phyloP scores from a whole-genome alignment of 2,888 invertebrate species.

The Lasioglossum leucozonium region DNA sequence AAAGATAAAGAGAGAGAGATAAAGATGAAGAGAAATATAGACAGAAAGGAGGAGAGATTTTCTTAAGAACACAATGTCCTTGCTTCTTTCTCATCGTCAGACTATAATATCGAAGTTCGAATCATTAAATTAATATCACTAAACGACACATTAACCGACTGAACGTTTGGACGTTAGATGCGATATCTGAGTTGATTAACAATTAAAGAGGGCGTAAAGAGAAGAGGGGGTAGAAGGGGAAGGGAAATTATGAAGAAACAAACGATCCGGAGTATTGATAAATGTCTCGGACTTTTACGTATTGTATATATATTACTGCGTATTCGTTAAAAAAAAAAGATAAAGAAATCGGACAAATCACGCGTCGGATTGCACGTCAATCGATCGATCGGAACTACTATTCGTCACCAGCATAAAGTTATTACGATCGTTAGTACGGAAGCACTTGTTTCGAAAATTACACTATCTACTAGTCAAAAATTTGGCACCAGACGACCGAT shows the following conservation, averaged over 20 bases:
- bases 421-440: slow-evolving; percentile 61
- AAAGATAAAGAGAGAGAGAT: no score
- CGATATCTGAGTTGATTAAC: slow-evolving; percentile 34
- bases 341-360: slow-evolving; percentile 37
- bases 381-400: slow-evolving; percentile 38
- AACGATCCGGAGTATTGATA: slow-evolving; percentile 46
- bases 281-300: slow-evolving; percentile 44
- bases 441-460: slow-evolving; percentile 61
- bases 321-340: slow-evolving; percentile 42
- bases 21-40: no score
- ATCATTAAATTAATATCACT: slow-evolving; percentile 62
- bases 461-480: slow-evolving; percentile 63
- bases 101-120: slow-evolving; percentile 34
- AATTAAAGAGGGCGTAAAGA: not conserved
- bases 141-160: slow-evolving; percentile 42
- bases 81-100: slow-evolving; percentile 11
- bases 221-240: not conserved
- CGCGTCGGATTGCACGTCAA: slow-evolving; percentile 29
- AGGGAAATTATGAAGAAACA: slow-evolving; percentile 16
- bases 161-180: slow-evolving; percentile 47
- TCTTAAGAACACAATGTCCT: slow-evolving; percentile 5
- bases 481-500: slow-evolving; percentile 65
- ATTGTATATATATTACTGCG: slow-evolving; percentile 49
- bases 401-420: slow-evolving; percentile 31
- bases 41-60: not conserved